These are phyloP conservation scores for Anseranas semipalmata DNA, from an alignment of 2,113 vertebrate genomes.

Conservation along the genomic window DNA sequence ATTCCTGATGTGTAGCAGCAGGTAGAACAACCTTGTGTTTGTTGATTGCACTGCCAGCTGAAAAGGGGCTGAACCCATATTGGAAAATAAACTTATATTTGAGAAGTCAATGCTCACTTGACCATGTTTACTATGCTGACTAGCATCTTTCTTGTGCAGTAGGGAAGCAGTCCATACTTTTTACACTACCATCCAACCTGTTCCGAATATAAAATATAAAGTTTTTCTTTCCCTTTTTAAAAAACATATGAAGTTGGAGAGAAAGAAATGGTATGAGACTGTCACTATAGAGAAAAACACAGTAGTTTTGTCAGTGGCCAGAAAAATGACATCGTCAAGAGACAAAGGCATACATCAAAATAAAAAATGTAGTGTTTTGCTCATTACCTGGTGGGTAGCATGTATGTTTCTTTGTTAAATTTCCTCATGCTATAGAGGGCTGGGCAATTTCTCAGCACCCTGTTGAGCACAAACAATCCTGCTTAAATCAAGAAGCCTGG, in stretches of 20 bases:
- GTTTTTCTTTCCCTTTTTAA: background rate
- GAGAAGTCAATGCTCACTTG: background rate
- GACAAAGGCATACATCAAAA: conserved; percentile 31
- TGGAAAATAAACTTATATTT: background rate
- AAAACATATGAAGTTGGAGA: background rate
- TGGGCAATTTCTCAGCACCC: background rate
- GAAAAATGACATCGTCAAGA: conserved; percentile 21
- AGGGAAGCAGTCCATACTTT: background rate
- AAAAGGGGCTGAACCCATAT: background rate
- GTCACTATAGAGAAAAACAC: background rate
- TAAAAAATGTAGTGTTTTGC: background rate
- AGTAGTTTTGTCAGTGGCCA: background rate
- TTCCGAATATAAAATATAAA: background rate
- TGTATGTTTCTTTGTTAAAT: background rate
- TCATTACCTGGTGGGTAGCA: background rate
- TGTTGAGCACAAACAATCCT: background rate
- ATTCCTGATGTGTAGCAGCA: background rate
- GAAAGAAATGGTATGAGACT: background rate
- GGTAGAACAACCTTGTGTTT: background rate
- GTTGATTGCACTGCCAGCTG: background rate
- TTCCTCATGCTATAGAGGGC: background rate
- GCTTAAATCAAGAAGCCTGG: background rate
- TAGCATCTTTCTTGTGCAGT: background rate
- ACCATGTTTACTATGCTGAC: background rate
- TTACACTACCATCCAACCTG: background rate